phyloP scores from a whole-genome alignment of 1,140 invertebrate genomes.

The Drosophila pseudoananassae region DNA sequence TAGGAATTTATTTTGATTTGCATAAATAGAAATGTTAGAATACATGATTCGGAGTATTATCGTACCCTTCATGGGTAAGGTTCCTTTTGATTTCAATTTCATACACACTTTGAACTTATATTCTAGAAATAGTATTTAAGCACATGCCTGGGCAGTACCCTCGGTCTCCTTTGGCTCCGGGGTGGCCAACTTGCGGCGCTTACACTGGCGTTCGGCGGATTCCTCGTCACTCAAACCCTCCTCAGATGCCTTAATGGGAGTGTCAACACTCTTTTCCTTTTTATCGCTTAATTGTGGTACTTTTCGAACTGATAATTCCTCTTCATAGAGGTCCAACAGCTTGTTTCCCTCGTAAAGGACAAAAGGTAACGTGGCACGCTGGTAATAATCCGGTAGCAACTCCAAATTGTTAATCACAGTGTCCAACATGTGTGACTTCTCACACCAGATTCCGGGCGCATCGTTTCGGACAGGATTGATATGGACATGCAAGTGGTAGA shows the following conservation, averaged over 20 bases:
- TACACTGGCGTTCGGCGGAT: conserved; percentile 46
- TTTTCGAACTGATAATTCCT: conserved; percentile 38
- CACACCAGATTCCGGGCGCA: conserved; percentile 91
- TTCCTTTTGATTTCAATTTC: neutral
- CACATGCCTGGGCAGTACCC: conserved; percentile 32
- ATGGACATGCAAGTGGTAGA: conserved; percentile 98
- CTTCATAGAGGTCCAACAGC: conserved; percentile 69
- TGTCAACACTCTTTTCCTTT: neutral
- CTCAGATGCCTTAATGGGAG: neutral
- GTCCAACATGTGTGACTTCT: conserved; percentile 93
- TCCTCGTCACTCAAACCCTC: conserved; percentile 53
- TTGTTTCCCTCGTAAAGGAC: conserved; percentile 86
- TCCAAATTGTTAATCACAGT: conserved; percentile 97
- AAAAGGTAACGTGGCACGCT: conserved; percentile 91
- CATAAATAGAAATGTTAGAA: neutral
- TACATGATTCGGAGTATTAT: neutral
- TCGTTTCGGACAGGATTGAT: conserved; percentile 94
- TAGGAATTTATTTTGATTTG: conserved; percentile 19
- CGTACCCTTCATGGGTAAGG: conserved; percentile 4
- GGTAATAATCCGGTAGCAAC: conserved; percentile 92
- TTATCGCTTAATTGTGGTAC: neutral
- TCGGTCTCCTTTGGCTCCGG: conserved; percentile 44
- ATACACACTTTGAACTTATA: neutral
- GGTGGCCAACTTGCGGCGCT: conserved; percentile 51
- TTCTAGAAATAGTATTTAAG: conserved; percentile 5